Evolutionary conservation across 2,888 invertebrate species (phyloP), one percentile per base, ranked within the genome.

Genomic region (Pyrochroa serraticornis): DNA sequence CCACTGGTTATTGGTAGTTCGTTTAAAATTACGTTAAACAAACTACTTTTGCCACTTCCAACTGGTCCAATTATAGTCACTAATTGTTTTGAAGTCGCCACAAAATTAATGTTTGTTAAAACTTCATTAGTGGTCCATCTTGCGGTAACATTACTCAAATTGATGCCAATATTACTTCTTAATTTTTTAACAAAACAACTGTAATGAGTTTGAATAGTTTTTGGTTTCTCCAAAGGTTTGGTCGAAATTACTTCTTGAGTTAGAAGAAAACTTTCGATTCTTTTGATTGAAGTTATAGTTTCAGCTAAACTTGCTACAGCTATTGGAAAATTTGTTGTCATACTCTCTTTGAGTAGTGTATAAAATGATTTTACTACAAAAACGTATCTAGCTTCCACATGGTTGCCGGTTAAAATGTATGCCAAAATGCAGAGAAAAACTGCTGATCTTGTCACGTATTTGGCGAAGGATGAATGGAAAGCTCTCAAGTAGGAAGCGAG

Each of bases 361-460:
- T 92, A 95, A 77, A 94, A 91, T 2, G 95, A 91, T 12, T 93
- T 90, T 46, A 93, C 84, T 49, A 94, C 91, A 79, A 94, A 94
- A 10, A 93, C 92, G 75, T 84, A 85, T 73, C 93, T 90, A 3
- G 95, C 89, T 7, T 87, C 88, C 64, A 95, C 84, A 68, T 85
- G 78, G 66, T 88, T 81, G 30, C 89, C 88, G 1, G 86, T 81
- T 30, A 91, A 79, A 34, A 89, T 87, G 74, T 86, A 92, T 1
- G 88, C 85, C 14, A 93, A 81, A 54, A 96, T 86, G 7, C 93
- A 92, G 62, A 88, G 82, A 77, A 94, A 93, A 41, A 94, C 83
- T 35, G 95, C 90, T 45, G 94, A 84, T 62, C 95, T 88, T 0
- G 93, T 90, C 7, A 91, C 88, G 75, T 93, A 94, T 80, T 95